A percentile compares a stretch with the other conserved stretches of the same genome.
Evolutionary conservation across 2,888 invertebrate species (phyloP).

Genomic region (Euproctis similis): DNA sequence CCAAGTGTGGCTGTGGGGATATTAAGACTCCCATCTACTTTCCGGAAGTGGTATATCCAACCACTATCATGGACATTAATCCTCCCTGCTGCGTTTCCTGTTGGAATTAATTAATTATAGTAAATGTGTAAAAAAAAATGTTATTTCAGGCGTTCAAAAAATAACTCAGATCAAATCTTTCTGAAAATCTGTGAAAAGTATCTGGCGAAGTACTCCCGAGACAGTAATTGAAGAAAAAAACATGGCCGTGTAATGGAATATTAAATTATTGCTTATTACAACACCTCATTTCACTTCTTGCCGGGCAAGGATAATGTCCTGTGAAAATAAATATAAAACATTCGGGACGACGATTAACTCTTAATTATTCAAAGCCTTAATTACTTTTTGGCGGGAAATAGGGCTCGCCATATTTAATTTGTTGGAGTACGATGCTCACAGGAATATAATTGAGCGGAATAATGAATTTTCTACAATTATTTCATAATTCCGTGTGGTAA

Average conservation of each 20-base stretch:
- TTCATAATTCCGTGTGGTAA: neutral
- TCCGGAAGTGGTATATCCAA: conserved; percentile 50
- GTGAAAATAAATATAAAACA: conserved; percentile 13
- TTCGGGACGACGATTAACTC: conserved; percentile 18
- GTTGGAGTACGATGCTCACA: conserved; percentile 13
- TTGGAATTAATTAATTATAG: no score
- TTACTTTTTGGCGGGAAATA: conserved; percentile 21
- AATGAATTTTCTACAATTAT: conserved; percentile 12
- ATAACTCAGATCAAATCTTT: no score
- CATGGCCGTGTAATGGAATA: no score
- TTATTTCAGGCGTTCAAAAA: no score
- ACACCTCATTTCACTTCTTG: no score
- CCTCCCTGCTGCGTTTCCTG: conserved; percentile 36
- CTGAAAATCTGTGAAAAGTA: no score
- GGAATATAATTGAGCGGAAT: conserved; percentile 13
- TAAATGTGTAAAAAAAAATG: no score
- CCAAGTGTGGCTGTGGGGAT: conserved; percentile 7
- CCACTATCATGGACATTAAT: conserved; percentile 28
- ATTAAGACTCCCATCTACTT: conserved; percentile 32
- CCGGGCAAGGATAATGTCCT: conserved; percentile 12
- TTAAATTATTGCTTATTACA: no score
- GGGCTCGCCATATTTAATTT: conserved; percentile 21
- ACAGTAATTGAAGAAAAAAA: no score
- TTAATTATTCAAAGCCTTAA: conserved; percentile 25
- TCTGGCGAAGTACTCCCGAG: no score